Conservation (phyloP, 2,888 invertebrate genomes). For the Drosophila colorata region DNA sequence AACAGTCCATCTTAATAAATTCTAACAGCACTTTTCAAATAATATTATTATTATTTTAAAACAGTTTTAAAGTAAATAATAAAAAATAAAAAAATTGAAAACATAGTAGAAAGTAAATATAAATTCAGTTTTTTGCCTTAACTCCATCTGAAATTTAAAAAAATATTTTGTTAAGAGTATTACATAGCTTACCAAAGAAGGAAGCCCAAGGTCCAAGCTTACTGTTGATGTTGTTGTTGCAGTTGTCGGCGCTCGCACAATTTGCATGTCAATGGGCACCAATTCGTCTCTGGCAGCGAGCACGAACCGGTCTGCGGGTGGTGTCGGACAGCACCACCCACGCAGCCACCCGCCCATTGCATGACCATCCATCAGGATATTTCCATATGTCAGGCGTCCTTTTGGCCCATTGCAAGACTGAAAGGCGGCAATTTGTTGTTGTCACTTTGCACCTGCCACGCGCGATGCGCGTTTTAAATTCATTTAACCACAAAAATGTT, state of each 20-base stretch:
- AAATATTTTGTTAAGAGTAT: conserved; percentile 30
- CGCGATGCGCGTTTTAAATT: conserved; percentile 73
- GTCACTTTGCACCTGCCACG: conserved; percentile 77
- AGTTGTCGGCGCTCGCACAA: conserved; percentile 57
- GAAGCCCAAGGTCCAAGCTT: background rate
- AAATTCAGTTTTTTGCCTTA: background rate
- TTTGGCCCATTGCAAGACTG: conserved; percentile 44
- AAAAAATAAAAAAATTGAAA: too few species aligned
- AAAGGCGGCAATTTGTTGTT: conserved; percentile 75
- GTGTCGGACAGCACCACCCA: background rate
- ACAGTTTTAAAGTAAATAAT: too few species aligned
- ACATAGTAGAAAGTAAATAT: too few species aligned
- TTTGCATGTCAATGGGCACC: conserved; percentile 77
- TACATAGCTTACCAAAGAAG: conserved; percentile 2
- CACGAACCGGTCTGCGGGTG: conserved; percentile 11
- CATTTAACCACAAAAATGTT: conserved; percentile 81
- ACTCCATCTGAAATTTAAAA: background rate
- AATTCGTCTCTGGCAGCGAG: conserved; percentile 57
- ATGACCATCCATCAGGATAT: conserved; percentile 64
- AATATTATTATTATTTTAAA: too few species aligned
- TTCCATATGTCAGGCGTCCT: conserved; percentile 76
- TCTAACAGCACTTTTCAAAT: too few species aligned
- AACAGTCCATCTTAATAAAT: too few species aligned
- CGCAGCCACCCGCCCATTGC: conserved; percentile 1
- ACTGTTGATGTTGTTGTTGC: conserved; percentile 24